Evolutionary conservation across 2,888 invertebrate genomes (phyloP), one percentile per base, ranked within the genome.

Genomic region (Spilosoma lubricipeda): DNA sequence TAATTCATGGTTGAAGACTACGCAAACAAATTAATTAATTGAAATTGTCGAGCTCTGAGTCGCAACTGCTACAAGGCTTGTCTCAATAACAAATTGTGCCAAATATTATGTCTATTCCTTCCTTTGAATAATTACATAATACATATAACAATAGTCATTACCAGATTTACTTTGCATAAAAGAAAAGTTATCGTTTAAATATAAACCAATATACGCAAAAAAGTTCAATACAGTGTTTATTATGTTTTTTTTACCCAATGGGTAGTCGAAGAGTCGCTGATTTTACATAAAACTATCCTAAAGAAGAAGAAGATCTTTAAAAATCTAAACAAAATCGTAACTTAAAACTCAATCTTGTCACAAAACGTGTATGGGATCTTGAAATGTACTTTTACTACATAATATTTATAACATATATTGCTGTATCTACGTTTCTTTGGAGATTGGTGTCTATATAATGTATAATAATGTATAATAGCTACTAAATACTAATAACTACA

Each of bases 1-100:
- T 80, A 78, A 80, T 75, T 81, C 76, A 79, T 63, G 77, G 77
- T 71, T 77, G 78, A 77, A 75, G 75, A 79, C 75, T 72, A 76
- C 82, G 75, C 80, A 89, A 90, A 90, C 88, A 89, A 88, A 89
- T 88, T 85, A 88, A 89, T 89, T 87, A 84, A 70, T 74, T 75
- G 76, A 77, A 72, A 74, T 78, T 63, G 76, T 74, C 23, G 36
- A 65, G 39, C 7, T 74, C 71, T 79, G 78, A 78, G 52, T 69
- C 74, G 65, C 77, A 70, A 27, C 65, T 84, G 30, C 30, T 63
- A 8, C 76, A 81, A 80, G 87, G 87, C 89, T 90, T 90, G 88
- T 84, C 86, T 87, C 85, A 90, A 92, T 88, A 86, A 86, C 80
- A 85, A 77, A 79, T 20, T 82, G 87, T 80, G 76, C 85, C 82